These are phyloP conservation scores for Brevimyrus niger DNA, from an alignment of 2,113 vertebrate species.

Conservation along the genomic window DNA sequence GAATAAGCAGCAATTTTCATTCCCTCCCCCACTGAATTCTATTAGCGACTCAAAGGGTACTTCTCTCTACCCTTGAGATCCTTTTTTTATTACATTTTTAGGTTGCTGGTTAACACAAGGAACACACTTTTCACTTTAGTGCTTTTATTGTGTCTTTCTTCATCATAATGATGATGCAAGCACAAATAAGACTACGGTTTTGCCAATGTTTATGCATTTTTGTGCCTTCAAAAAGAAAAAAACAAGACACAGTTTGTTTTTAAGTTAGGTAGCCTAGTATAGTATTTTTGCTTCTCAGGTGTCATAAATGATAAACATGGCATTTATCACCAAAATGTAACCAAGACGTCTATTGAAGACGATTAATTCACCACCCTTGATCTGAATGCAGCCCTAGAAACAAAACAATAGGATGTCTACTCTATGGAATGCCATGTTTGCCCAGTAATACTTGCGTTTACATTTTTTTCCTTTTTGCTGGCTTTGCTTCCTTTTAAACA, in stretches of 20 bases:
- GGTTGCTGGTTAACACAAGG: neutral
- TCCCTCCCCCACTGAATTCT: conserved; percentile 30
- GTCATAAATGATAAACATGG: neutral
- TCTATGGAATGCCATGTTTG: neutral
- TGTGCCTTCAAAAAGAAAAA: conserved; percentile 22
- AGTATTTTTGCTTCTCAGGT: neutral
- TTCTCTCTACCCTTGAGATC: conserved; percentile 21
- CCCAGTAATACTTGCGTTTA: neutral
- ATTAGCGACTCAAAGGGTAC: conserved; percentile 31
- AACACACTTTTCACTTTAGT: neutral
- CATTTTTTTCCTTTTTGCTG: neutral
- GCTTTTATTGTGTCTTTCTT: neutral
- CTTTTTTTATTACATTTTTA: neutral
- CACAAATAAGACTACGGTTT: neutral
- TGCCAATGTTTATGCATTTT: conserved; percentile 3
- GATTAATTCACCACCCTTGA: neutral
- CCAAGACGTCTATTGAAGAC: neutral
- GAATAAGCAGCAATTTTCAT: conserved; percentile 42
- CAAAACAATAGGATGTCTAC: neutral
- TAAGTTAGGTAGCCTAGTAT: neutral
- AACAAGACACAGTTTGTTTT: neutral
- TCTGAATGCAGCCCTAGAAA: neutral
- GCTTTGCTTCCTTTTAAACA: conserved; percentile 32
- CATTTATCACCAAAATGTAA: neutral
- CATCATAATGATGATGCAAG: neutral